Percentiles rank a stretch among this genome's conserved stretches.
Evolutionary conservation across 2,113 vertebrate species (phyloP).

Genomic region (Edolisoma coerulescens): DNA sequence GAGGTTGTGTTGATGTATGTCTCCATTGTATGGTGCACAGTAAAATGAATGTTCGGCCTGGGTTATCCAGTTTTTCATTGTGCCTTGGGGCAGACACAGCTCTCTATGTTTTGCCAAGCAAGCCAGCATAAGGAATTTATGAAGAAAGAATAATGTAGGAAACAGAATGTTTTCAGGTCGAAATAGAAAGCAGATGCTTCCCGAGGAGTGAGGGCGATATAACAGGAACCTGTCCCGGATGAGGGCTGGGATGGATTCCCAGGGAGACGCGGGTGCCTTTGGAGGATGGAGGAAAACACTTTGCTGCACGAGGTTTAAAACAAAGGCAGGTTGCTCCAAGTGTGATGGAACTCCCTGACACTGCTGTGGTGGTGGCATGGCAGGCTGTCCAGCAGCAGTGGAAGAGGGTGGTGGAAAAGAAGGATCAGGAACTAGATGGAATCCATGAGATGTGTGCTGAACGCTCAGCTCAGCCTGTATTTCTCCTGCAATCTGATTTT

Average conservation of each 20-base stretch:
- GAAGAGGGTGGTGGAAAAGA: neutral
- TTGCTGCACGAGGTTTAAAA: neutral
- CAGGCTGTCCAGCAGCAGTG: neutral
- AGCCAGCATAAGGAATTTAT: slow-evolving; percentile 33
- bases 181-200: slow-evolving; percentile 57
- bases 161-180: slow-evolving; percentile 16
- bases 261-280: neutral
- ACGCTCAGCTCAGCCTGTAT: neutral
- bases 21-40: neutral
- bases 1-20: slow-evolving; percentile 4
- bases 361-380: neutral
- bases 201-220: neutral
- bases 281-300: neutral
- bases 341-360: neutral
- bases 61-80: slow-evolving; percentile 26
- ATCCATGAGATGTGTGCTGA: neutral
- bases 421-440: neutral
- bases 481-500: neutral
- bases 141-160: slow-evolving; percentile 22
- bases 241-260: neutral
- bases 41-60: neutral
- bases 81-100: slow-evolving; percentile 30
- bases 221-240: neutral
- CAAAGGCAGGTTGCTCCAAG: neutral
- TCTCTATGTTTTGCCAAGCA: neutral